Percentiles rank a stretch among this genome's conserved stretches.
Conservation (phyloP, 2,113 vertebrate species). For the Narcine bancroftii region DNA sequence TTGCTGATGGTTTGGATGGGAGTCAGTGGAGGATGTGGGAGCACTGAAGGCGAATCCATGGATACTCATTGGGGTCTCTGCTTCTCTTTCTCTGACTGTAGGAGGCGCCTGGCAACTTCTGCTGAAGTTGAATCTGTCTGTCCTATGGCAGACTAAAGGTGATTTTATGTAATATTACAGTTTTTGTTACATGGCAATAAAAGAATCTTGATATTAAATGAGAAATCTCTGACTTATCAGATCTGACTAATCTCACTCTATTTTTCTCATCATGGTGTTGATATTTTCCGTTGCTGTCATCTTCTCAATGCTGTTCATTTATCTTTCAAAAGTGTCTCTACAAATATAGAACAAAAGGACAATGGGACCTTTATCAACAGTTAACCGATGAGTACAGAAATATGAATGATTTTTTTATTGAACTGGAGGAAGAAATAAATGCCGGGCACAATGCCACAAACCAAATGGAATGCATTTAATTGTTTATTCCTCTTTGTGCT, state of each 20-base stretch:
- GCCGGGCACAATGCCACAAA: background rate
- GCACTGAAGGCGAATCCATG: too few species aligned
- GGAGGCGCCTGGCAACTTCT: too few species aligned
- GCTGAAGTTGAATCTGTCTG: too few species aligned
- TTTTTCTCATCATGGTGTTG: too few species aligned
- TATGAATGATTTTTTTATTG: slow-evolving; percentile 6
- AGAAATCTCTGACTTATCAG: background rate
- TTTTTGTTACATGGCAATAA: too few species aligned
- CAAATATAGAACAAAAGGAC: slow-evolving; percentile 21
- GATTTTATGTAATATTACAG: too few species aligned
- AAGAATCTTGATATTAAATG: slow-evolving; percentile 10
- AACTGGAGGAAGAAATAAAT: slow-evolving; percentile 1
- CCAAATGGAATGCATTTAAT: slow-evolving; percentile 22
- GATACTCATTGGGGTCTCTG: too few species aligned
- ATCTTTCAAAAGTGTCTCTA: background rate
- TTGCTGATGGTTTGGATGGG: too few species aligned
- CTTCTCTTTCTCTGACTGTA: too few species aligned
- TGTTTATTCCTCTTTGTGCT: slow-evolving; percentile 19
- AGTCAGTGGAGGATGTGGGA: too few species aligned
- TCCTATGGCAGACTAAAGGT: too few species aligned
- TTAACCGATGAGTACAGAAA: background rate
- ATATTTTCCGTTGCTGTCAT: background rate
- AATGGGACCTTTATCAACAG: background rate
- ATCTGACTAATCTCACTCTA: too few species aligned
- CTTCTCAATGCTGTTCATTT: background rate